Base-by-base conservation (phyloP, 2,797 vertebrate genomes). In the Cossypha polioptera region DNA sequence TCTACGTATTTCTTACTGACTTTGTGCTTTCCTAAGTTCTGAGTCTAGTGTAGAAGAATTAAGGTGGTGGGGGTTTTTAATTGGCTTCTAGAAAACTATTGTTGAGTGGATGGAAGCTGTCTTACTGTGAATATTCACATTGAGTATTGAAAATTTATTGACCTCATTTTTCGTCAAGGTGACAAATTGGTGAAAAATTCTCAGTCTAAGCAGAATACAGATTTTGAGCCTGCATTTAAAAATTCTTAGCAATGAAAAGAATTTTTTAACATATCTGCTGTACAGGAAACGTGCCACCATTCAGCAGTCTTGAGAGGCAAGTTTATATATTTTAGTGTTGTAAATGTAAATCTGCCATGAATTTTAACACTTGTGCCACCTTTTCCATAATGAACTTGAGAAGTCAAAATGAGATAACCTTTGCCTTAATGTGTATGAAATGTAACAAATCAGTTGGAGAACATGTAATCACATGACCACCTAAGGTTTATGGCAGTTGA, bases 211-310 rank as follows among this genome's bases (percentile, higher is more conserved):
- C 26, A 76, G 36, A 19, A 5, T 48, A 19, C 3, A 55, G 61
- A 38, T 59, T 33, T 76, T 76, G 33, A 86, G 10, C 13, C 33
- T 85, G 7, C 33, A 40, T 45, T 29, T 79, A 9, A 57, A 59
- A 88, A 25, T 63, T 42, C 17, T 57, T 76, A 55, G 16, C 16
- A 26, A 15, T 7, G 3, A 51, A 58, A 31, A 68, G 7, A 58
- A 20, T 57, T 55, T 58, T 76, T 57, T 28, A 11, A 36, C 0
- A 0, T 45, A 38, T 2, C 3, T 2, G 2, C 6, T 63, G 20
- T 77, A 25, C 35, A 93, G 73, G n/a, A 20, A 80, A 38, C 48
- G 7, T 73, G 20, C n/a, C 9, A 33, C 11, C 9, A 13, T 73
- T 94, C 18, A 75, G 24, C 42, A 55, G 19, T 55, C n/a, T 71